These are phyloP conservation scores for Zophobas atratus DNA, from an alignment of 1,140 invertebrate genomes.

Conservation along the genomic window DNA sequence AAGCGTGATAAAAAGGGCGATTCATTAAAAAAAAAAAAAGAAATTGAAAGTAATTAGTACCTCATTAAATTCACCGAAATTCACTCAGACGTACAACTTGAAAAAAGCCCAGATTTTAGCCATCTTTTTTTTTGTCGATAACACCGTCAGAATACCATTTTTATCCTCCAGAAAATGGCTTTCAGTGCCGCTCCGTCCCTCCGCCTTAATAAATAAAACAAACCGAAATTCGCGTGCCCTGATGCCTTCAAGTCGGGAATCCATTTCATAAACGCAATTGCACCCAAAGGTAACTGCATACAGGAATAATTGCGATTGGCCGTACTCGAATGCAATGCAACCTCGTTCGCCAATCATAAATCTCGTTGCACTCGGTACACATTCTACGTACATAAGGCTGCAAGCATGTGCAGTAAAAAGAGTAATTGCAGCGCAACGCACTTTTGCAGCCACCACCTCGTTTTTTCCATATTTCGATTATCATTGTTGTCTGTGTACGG, in stretches of 20 bases:
- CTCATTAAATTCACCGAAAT: no score
- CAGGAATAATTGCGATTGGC: conserved; percentile 40
- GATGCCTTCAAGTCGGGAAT: conserved; percentile 19
- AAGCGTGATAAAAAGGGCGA: no score
- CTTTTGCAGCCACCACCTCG: no score
- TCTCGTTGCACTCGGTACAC: conserved; percentile 42
- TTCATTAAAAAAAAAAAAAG: no score
- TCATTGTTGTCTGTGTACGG: no score
- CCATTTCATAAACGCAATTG: conserved; percentile 45
- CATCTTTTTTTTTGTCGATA: no score
- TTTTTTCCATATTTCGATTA: no score
- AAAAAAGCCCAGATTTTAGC: no score
- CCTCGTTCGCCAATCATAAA: conserved; percentile 46
- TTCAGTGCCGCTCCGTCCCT: no score
- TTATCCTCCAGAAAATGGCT: background rate
- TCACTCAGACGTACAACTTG: no score
- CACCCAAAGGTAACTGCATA: conserved; percentile 45
- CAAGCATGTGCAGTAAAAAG: conserved; percentile 29
- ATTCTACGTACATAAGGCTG: conserved; percentile 36
- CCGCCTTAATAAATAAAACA: background rate
- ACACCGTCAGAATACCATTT: no score
- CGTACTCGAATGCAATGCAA: conserved; percentile 25
- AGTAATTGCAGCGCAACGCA: background rate
- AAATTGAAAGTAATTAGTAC: no score
- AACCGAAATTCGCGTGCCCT: background rate